These are phyloP conservation scores for Luscinia megarhynchos DNA, from an alignment of 2,797 vertebrate species.

Conservation along the genomic window DNA sequence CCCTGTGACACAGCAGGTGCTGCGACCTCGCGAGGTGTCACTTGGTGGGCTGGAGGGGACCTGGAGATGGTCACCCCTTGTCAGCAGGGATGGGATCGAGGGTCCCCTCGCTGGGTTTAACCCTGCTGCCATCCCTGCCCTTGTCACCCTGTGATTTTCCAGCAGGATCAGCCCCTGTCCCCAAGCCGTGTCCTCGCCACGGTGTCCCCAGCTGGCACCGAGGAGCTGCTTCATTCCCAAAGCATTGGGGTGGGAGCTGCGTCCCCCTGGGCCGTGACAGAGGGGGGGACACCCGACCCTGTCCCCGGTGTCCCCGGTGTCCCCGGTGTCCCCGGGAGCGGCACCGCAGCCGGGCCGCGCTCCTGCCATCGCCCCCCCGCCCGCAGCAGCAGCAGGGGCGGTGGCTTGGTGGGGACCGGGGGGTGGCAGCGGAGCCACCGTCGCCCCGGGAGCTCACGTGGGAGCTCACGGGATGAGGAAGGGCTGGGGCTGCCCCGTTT, in stretches of 20 bases:
- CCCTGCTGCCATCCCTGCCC: neutral
- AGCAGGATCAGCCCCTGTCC: neutral
- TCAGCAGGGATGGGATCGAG: neutral
- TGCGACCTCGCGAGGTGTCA: neutral
- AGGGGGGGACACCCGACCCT: fast-evolving
- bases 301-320: neutral
- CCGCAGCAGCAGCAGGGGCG: neutral
- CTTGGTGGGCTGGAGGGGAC: neutral
- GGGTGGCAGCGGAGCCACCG: neutral
- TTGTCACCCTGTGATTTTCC: too few species aligned
- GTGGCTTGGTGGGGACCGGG: neutral
- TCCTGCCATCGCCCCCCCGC: fast-evolving
- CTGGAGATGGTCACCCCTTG: neutral
- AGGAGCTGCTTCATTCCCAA: neutral
- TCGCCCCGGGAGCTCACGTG: neutral
- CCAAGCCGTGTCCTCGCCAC: fast-evolving
- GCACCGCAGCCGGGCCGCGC: neutral
- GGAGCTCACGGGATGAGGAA: constrained; percentile 16
- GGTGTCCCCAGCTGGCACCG: neutral
- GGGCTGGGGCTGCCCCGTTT: neutral
- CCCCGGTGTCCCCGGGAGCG: neutral
- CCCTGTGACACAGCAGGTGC: neutral
- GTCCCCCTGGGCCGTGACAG: neutral
- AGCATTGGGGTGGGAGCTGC: fast-evolving
- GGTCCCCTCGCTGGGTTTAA: neutral